These are phyloP conservation scores for Procavia capensis DNA, from an alignment of 2,113 vertebrate species.

Conservation along the genomic window DNA sequence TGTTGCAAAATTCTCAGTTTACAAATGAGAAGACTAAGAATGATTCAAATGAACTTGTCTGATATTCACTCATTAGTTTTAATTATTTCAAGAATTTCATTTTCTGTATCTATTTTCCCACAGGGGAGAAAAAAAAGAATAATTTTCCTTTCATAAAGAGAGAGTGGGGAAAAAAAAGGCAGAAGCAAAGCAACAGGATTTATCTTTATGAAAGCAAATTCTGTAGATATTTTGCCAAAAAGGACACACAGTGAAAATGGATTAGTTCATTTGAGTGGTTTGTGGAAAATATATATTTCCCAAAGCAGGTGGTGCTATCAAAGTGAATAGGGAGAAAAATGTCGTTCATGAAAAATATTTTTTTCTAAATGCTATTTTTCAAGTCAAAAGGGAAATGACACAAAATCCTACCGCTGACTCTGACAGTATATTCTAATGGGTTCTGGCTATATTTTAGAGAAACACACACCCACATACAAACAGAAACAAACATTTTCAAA, in stretches of 20 bases:
- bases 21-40: constrained; percentile 38
- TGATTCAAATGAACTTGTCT: constrained; percentile 70
- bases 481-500: constrained; percentile 74
- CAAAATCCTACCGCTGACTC: constrained; percentile 80
- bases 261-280: constrained; percentile 90
- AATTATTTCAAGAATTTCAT: constrained; percentile 68
- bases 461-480: constrained; percentile 70
- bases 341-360: constrained; percentile 85
- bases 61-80: constrained; percentile 64
- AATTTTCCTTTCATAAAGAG: constrained; percentile 84
- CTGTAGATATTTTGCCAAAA: constrained; percentile 89
- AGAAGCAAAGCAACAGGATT: constrained; percentile 85
- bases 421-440: constrained; percentile 79
- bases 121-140: constrained; percentile 77
- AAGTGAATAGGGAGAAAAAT: constrained; percentile 89
- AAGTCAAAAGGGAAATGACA: constrained; percentile 85
- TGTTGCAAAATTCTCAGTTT: not conserved
- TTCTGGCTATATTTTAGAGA: constrained; percentile 69
- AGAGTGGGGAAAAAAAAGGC: constrained; percentile 58
- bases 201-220: constrained; percentile 90
- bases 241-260: constrained; percentile 90
- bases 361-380: constrained; percentile 89
- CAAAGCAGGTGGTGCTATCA: constrained; percentile 87
- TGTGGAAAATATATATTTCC: constrained; percentile 90
- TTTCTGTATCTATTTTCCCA: constrained; percentile 56